Base-by-base conservation (phyloP, 2,888 invertebrate genomes). In the Aphrophora alni region DNA sequence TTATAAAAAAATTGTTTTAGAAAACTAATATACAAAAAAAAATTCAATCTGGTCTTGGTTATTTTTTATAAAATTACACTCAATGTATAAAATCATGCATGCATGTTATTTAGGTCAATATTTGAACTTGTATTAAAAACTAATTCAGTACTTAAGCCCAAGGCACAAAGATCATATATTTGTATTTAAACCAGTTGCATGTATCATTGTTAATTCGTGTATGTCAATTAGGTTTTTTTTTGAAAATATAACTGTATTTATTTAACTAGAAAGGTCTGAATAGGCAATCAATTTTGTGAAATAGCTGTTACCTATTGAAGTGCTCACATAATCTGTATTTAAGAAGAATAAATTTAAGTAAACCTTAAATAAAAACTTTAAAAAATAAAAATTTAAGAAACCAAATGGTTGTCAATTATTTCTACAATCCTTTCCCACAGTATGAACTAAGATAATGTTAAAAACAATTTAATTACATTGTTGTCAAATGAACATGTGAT, bases 271-370 rank as follows among this genome's bases (percentile, higher is more conserved):
- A 59, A 59, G 59, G 59, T 59, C 21, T 59, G 59, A 59, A 59
- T 59, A 59, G 59, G 59, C 59, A 59, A 59, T 59, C 59, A 59
- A 59, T 59, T 44, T 21, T 59, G 59, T 59, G 59, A 59, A 59
- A 21, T 21, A 59, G 1, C 59, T 59, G 59, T 59, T 59, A 71
- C 71, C 28, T 71, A 71, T 28, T 71, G 70, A 77, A 68, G 69
- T 28, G 77, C 77, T 77, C 77, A 77, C 71, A 12, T 59, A 68
- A 77, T 69, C 77, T 70, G 77, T 77, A 71, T 77, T 77, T 71
- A 77, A 71, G 38, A 77, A 77, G 38, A 70, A 69, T 70, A 77
- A 77, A 70, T 77, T 38, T 77, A 72, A 72, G 72, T 70, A 78
- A 78, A 72, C 72, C 72, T 51, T 72, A 27, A 78, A 78, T 77